A percentile compares a stretch with the other conserved stretches of the same genome.
Conservation (phyloP, 2,888 invertebrate species). For the Lacanobia oleracea region DNA sequence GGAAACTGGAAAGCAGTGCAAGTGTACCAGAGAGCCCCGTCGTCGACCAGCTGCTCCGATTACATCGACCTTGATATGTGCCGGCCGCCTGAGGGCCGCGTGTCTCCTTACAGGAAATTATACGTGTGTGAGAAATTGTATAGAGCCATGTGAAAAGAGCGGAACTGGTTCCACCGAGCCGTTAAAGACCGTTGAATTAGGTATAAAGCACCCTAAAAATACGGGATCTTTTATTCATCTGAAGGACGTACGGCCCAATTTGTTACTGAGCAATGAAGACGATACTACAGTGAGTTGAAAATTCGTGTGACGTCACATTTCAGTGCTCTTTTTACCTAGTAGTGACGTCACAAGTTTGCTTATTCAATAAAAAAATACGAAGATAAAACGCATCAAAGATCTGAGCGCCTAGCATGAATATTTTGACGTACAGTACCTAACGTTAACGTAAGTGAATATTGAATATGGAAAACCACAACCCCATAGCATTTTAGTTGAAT, state of each 20-base stretch:
- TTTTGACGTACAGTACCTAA: no score
- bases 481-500: no score
- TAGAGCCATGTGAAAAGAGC: background rate
- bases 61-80: conserved; percentile 64
- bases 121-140: conserved; percentile 23
- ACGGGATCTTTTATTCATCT: background rate
- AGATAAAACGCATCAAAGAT: no score
- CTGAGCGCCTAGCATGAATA: no score
- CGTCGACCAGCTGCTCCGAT: conserved; percentile 56
- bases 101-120: conserved; percentile 52
- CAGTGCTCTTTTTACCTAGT: no score
- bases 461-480: no score
- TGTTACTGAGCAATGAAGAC: no score
- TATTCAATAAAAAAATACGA: no score
- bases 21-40: conserved; percentile 31
- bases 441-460: no score
- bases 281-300: no score
- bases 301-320: no score
- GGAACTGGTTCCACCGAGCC: conserved; percentile 2
- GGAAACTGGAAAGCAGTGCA: conserved; percentile 61
- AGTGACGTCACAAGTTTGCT: no score
- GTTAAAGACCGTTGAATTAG: conserved; percentile 5
- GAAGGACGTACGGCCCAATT: background rate
- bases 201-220: background rate
- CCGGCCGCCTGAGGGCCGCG: conserved; percentile 16